A percentile compares a stretch with the other conserved stretches of the same genome.
Evolutionary conservation across 2,113 vertebrate genomes (phyloP).

Genomic region (Jaculus jaculus): DNA sequence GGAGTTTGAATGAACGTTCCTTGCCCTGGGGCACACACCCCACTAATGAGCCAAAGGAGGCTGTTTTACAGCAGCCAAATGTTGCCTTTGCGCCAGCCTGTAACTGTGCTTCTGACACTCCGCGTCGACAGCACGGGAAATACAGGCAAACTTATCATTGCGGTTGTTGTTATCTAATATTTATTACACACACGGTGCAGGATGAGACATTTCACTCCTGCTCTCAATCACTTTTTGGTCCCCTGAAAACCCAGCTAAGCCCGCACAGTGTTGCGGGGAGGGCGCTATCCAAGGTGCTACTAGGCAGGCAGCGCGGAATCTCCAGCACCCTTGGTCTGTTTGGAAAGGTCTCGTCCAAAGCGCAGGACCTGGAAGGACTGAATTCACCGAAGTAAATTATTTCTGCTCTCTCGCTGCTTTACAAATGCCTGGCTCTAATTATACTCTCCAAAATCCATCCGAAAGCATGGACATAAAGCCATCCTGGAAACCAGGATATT

Average conservation of each 20-base stretch:
- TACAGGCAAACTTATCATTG: conserved; percentile 45
- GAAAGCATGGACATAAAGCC: background rate
- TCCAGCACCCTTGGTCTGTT: background rate
- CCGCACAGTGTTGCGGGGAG: background rate
- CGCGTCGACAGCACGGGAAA: conserved; percentile 24
- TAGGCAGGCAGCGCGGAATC: accelerated
- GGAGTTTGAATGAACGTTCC: background rate
- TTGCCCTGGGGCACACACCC: background rate
- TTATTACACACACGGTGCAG: conserved; percentile 33
- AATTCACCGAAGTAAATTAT: background rate
- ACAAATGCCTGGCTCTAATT: background rate
- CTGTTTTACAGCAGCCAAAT: conserved; percentile 43
- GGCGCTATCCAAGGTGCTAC: background rate
- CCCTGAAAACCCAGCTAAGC: background rate
- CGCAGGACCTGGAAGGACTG: background rate
- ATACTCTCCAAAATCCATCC: background rate
- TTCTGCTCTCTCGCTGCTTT: background rate
- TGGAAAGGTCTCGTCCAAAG: background rate
- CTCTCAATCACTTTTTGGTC: conserved; percentile 35
- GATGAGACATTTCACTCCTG: background rate
- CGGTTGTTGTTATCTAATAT: conserved; percentile 62
- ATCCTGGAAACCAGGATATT: background rate
- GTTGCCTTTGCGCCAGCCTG: conserved; percentile 34
- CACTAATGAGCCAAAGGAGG: conserved; percentile 49
- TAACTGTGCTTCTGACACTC: conserved; percentile 55